Evolutionary conservation across 2,888 invertebrate species (phyloP).

Genomic region (Latrodectus hesperus): DNA sequence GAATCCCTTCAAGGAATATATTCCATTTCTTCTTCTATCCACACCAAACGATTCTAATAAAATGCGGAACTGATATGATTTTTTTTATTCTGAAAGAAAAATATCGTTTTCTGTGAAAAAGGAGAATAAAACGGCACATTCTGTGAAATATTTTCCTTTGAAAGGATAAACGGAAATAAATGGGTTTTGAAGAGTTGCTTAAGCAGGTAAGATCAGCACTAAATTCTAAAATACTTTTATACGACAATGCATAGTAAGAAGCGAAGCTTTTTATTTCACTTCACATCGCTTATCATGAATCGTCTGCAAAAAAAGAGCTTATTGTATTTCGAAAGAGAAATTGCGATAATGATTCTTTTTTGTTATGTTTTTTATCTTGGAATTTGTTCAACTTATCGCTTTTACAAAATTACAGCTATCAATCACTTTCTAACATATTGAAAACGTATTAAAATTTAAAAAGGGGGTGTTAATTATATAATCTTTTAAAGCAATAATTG

Average conservation of each 20-base stretch:
- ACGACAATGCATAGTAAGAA: constrained; percentile 44
- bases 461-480: no score
- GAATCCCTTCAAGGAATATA: constrained; percentile 19
- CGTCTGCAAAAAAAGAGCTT: no score
- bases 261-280: constrained; percentile 34
- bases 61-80: constrained; percentile 27
- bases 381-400: no score
- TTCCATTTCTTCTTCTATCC: constrained; percentile 1
- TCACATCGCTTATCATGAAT: neutral
- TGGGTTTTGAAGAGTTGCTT: constrained; percentile 49
- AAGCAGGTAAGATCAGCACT: constrained; percentile 47
- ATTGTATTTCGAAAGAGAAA: no score
- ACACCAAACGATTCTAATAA: constrained; percentile 25
- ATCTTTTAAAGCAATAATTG: no score
- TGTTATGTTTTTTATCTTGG: no score
- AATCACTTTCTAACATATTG: no score
- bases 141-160: constrained; percentile 38
- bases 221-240: constrained; percentile 41
- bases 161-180: constrained; percentile 53
- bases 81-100: constrained; percentile 19
- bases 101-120: constrained; percentile 4
- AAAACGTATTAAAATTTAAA: no score
- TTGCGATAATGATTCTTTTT: no score
- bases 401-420: no score
- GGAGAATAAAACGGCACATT: constrained; percentile 26